A percentile compares a stretch with the other conserved stretches of the same genome.
phyloP scores from a whole-genome alignment of 2,888 invertebrate species.

The Phasia obesa region DNA sequence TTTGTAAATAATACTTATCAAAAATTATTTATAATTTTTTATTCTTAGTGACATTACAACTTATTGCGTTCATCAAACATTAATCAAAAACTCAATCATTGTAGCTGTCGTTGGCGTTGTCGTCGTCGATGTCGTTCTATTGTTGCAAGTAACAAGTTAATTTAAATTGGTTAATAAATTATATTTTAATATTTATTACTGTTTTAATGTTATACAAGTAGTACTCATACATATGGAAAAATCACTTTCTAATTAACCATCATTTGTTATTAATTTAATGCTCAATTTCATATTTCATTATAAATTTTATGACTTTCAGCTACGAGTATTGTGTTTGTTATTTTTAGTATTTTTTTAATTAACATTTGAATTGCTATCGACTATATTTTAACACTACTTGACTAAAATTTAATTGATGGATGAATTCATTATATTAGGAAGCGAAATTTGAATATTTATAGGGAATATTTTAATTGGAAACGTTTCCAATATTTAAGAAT shows the following conservation, averaged over 20 bases:
- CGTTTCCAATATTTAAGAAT: no score
- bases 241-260: constrained; percentile 35
- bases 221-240: constrained; percentile 28
- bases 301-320: not conserved
- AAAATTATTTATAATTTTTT: constrained; percentile 46
- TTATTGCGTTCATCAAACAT: constrained; percentile 60
- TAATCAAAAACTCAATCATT: constrained; percentile 62
- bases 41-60: constrained; percentile 51
- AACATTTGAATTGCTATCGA: constrained; percentile 10
- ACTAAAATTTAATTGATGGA: constrained; percentile 1
- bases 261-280: constrained; percentile 55
- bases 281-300: constrained; percentile 25
- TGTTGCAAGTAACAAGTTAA: constrained; percentile 58
- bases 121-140: constrained; percentile 32
- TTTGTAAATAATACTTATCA: constrained; percentile 45
- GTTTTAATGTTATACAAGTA: no score
- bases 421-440: not conserved
- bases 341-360: constrained; percentile 20
- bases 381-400: constrained; percentile 38
- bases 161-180: constrained; percentile 66
- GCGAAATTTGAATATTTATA: no score
- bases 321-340: no score
- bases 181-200: constrained; percentile 46
- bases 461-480: not conserved
- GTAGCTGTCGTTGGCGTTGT: constrained; percentile 33